These are phyloP conservation scores for Cinclus mexicanus DNA, from an alignment of 2,113 vertebrate species.

Conservation along the genomic window DNA sequence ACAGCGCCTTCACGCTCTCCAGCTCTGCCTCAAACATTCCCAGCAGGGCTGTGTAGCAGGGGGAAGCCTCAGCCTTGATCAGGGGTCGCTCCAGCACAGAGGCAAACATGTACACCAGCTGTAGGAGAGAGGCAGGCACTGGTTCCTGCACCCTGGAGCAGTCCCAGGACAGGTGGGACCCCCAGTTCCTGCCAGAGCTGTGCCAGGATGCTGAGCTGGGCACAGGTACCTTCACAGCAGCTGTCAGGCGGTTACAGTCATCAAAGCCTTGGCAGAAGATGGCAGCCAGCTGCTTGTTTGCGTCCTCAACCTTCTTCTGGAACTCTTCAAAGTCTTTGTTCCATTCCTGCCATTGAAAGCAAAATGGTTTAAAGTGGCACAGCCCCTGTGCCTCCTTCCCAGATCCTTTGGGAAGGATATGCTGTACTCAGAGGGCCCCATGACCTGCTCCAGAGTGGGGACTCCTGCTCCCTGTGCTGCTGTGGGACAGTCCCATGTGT, in stretches of 20 bases:
- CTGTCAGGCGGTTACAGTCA: constrained; percentile 64
- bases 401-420: background rate
- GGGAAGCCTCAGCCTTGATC: constrained; percentile 64
- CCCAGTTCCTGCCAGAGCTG: rapidly evolving
- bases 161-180: rapidly evolving
- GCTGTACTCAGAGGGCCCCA: rapidly evolving
- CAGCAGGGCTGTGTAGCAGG: constrained; percentile 67
- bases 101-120: constrained; percentile 81
- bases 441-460: background rate
- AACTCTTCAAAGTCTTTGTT: constrained; percentile 70
- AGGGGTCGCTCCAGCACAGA: constrained; percentile 73
- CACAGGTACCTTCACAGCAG: constrained; percentile 66
- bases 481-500: rapidly evolving
- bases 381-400: background rate
- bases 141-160: background rate
- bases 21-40: constrained; percentile 71
- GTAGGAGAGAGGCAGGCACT: background rate
- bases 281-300: constrained; percentile 74
- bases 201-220: background rate
- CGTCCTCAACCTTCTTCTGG: constrained; percentile 71
- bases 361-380: rapidly evolving
- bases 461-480: background rate
- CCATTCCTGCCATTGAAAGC: constrained; percentile 55
- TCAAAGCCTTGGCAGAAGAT: constrained; percentile 74
- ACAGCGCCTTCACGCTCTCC: constrained; percentile 70